Evolutionary conservation across 1,140 invertebrate genomes (phyloP).

Genomic region (Cyclina sinensis): DNA sequence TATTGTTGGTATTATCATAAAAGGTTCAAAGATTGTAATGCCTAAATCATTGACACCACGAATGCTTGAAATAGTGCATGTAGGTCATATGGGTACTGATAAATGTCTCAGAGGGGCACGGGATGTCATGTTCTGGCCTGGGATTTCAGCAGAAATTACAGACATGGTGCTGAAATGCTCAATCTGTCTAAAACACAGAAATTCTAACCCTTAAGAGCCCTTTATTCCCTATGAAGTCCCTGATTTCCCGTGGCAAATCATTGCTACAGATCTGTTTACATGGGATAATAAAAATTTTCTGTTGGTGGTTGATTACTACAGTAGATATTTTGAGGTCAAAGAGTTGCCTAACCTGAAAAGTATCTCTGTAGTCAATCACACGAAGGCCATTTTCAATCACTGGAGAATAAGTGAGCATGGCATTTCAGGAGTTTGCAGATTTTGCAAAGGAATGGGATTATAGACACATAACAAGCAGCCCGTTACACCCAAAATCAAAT

Average conservation of each 20-base stretch:
- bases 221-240: constrained; percentile 14
- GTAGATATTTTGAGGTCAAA: constrained; percentile 29
- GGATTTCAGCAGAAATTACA: constrained; percentile 20
- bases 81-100: constrained; percentile 55
- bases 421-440: neutral
- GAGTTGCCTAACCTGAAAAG: constrained; percentile 18
- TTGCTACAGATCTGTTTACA: constrained; percentile 41
- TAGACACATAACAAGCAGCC: neutral
- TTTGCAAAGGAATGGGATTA: too few relatives aligned
- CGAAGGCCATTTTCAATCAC: neutral
- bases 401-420: neutral
- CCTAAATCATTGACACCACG: neutral
- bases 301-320: constrained; percentile 60
- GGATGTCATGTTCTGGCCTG: constrained; percentile 55
- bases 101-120: constrained; percentile 39
- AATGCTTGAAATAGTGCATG: constrained; percentile 44
- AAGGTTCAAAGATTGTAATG: constrained; percentile 39
- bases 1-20: constrained; percentile 22
- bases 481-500: neutral
- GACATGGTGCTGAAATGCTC: neutral
- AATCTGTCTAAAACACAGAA: constrained; percentile 6
- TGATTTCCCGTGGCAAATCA: too few relatives aligned
- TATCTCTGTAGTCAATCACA: neutral
- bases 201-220: neutral
- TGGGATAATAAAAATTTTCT: constrained; percentile 31